A percentile compares a stretch with the other conserved stretches of the same genome.
Evolutionary conservation across 1,140 invertebrate species (phyloP).

Genomic region (Solen grandis): DNA sequence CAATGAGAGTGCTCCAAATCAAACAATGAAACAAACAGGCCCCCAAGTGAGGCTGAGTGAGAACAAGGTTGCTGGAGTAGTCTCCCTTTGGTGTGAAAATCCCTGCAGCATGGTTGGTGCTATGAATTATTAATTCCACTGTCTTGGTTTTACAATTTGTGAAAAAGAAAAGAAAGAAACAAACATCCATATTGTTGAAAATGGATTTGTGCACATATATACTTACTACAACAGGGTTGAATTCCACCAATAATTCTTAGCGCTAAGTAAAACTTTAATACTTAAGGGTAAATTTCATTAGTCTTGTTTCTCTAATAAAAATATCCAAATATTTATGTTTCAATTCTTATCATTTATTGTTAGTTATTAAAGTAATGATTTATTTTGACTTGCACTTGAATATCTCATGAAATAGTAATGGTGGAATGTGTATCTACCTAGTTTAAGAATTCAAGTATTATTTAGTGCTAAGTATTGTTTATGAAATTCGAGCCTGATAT

Average conservation of each 20-base stretch:
- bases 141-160: neutral
- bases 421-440: no score
- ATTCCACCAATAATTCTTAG: neutral
- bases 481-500: no score
- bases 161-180: neutral
- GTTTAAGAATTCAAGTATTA: no score
- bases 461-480: no score
- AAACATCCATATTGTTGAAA: neutral
- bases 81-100: conserved; percentile 3
- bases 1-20: conserved; percentile 18
- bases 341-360: no score
- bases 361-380: no score
- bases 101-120: neutral
- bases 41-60: neutral
- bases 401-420: no score
- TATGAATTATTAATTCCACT: neutral
- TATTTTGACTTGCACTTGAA: no score
- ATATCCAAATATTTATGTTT: no score
- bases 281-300: no score
- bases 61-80: neutral
- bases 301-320: no score
- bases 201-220: neutral
- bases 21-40: conserved; percentile 16
- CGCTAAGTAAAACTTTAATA: neutral
- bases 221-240: neutral